Conservation (phyloP, 2,888 invertebrate genomes). For the Epinotia ramella region DNA sequence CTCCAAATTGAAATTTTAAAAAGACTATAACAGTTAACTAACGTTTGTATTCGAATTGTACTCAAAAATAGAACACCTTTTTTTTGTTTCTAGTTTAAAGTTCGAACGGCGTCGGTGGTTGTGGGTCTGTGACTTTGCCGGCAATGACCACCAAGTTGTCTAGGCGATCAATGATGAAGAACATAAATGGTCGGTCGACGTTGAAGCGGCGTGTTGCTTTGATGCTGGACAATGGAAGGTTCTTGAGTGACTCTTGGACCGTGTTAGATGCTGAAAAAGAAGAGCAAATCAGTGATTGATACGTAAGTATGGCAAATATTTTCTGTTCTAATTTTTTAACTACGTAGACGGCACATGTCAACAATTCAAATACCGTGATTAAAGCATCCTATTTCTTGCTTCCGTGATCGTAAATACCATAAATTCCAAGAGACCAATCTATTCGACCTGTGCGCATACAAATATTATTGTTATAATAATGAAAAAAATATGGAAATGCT, state of each 20-base stretch:
- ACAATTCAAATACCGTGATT: no score
- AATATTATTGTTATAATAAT: no score
- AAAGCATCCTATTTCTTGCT: neutral
- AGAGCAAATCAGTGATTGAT: conserved; percentile 18
- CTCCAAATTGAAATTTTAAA: conserved; percentile 29
- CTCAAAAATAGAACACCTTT: conserved; percentile 41
- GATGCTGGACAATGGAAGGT: conserved; percentile 61
- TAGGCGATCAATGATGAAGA: conserved; percentile 86
- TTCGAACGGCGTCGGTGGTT: conserved; percentile 65
- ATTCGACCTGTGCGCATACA: no score
- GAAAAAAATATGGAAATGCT: no score
- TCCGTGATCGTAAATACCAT: neutral
- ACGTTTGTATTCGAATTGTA: neutral
- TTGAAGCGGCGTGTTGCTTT: conserved; percentile 70
- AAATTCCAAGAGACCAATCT: no score
- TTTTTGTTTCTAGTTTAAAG: conserved; percentile 51
- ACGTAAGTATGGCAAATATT: conserved; percentile 3
- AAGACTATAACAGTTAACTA: conserved; percentile 7
- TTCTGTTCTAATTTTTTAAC: neutral
- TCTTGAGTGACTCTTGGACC: conserved; percentile 65
- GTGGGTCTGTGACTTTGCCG: conserved; percentile 85
- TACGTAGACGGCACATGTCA: no score
- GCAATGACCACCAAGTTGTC: conserved; percentile 86
- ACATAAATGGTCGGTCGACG: conserved; percentile 87
- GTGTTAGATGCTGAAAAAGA: conserved; percentile 59